Base-by-base conservation (phyloP, 2,888 invertebrate species). In the Acanthosepion esculentum region DNA sequence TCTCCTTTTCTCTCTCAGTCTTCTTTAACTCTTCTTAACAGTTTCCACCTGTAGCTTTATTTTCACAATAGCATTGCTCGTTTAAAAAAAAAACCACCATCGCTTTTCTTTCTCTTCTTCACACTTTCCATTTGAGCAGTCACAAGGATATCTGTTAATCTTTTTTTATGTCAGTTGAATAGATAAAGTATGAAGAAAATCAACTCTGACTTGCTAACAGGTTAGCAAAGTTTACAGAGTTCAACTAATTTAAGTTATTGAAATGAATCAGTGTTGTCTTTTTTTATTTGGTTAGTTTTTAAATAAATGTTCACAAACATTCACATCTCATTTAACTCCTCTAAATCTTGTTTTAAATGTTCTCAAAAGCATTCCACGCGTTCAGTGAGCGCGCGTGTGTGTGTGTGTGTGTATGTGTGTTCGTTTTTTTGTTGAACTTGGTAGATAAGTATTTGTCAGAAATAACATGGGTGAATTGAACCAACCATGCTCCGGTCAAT, bases 131-230 rank as follows among this genome's bases (percentile, higher is more conserved):
- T 78, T 78, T 78, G 78, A 78, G 78, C 78, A 10, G 78, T 78
- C 78, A 78, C 78, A n/a, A 59, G 23, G n/a, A 78, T 78, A 78
- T n/a, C 78, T 33, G 33, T 33, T 78, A 78, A 78, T 78, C 78
- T 78, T 78, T 78, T 78, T 78, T 78, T 33, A n/a, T 78, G 78
- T 33, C n/a, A 78, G 78, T 78, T 78, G 78, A 78, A 78, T 78
- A 78, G n/a, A 78, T 78, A 78, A n/a, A n/a, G 5, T 12, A 4
- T 5, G 4, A 78, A 78, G 8, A 78, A 78, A 78, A 78, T 78
- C 78, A 78, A 78, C 78, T 78, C 78, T 78, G 78, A 78, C 15
- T n/a, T 78, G 78, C 33, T 78, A 78, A 78, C 78, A 33, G 78
- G 78, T 78, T 78, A 78, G n/a, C n/a, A 33, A 78, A 78, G n/a